Conservation (phyloP, 2,888 invertebrate genomes). For the Arctia plantaginis region DNA sequence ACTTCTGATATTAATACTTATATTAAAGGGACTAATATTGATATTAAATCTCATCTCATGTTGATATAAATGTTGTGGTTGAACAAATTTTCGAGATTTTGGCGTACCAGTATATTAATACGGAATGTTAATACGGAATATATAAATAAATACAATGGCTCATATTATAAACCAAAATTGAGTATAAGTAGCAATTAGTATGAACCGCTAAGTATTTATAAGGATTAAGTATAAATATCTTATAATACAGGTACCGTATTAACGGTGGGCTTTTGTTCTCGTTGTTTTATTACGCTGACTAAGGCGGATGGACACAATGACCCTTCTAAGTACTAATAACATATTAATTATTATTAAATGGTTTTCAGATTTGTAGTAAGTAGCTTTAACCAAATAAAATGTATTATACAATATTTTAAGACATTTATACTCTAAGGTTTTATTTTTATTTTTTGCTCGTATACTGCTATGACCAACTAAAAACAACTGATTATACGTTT, state of each 20-base stretch:
- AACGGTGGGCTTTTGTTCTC: slow-evolving; percentile 1
- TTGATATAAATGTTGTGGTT: slow-evolving; percentile 22
- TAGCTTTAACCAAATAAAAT: slow-evolving; percentile 1
- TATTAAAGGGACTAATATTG: slow-evolving; percentile 38
- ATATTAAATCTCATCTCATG: slow-evolving; percentile 34
- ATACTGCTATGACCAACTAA: background rate
- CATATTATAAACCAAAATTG: slow-evolving; percentile 6
- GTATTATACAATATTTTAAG: background rate
- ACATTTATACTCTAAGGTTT: no score
- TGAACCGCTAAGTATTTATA: slow-evolving; percentile 1
- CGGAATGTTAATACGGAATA: no score
- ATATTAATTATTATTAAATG: slow-evolving; percentile 12
- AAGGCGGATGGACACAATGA: slow-evolving; percentile 17
- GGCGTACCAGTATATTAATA: slow-evolving; percentile 36
- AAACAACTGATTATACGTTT: background rate
- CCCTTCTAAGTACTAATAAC: slow-evolving; percentile 17
- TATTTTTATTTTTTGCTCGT: background rate
- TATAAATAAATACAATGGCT: slow-evolving; percentile 16
- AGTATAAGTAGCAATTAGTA: slow-evolving; percentile 6
- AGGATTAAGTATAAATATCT: slow-evolving; percentile 8
- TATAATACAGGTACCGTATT: slow-evolving; percentile 5
- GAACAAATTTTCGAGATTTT: slow-evolving; percentile 28
- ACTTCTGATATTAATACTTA: slow-evolving; percentile 31
- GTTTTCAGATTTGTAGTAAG: background rate
- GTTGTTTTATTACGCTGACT: slow-evolving; percentile 18